phyloP scores from a whole-genome alignment of 2,797 vertebrate species.

The Cirrhinus mrigala region DNA sequence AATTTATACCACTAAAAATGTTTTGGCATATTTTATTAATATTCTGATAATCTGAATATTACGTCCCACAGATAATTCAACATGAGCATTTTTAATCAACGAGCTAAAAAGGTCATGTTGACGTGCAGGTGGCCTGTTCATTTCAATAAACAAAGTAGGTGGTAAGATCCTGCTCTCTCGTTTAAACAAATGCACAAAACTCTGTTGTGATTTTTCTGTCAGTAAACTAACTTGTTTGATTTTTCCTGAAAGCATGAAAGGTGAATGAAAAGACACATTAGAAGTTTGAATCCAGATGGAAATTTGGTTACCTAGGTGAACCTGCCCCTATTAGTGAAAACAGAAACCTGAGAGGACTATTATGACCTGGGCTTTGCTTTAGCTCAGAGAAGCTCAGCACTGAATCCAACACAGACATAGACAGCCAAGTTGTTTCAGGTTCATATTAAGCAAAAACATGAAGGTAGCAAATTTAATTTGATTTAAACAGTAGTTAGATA shows the following conservation, averaged over 20 bases:
- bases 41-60: background rate
- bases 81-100: constrained; percentile 3
- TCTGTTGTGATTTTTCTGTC: constrained; percentile 41
- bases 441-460: background rate
- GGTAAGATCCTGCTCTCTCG: constrained; percentile 1
- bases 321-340: constrained; percentile 68
- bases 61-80: background rate
- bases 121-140: background rate
- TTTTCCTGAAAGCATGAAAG: constrained; percentile 22
- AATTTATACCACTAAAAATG: background rate
- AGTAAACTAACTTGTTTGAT: constrained; percentile 40
- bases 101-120: constrained; percentile 35
- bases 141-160: constrained; percentile 71
- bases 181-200: constrained; percentile 38
- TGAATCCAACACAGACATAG: background rate
- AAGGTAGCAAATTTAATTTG: background rate
- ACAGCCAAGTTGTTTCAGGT: background rate
- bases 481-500: background rate
- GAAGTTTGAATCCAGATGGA: constrained; percentile 57
- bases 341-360: constrained; percentile 76
- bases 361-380: constrained; percentile 34
- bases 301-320: constrained; percentile 70
- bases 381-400: constrained; percentile 30
- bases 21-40: background rate
- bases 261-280: constrained; percentile 54